These are phyloP conservation scores for Balanococcus diminutus DNA, from an alignment of 2,888 invertebrate species.

Conservation along the genomic window DNA sequence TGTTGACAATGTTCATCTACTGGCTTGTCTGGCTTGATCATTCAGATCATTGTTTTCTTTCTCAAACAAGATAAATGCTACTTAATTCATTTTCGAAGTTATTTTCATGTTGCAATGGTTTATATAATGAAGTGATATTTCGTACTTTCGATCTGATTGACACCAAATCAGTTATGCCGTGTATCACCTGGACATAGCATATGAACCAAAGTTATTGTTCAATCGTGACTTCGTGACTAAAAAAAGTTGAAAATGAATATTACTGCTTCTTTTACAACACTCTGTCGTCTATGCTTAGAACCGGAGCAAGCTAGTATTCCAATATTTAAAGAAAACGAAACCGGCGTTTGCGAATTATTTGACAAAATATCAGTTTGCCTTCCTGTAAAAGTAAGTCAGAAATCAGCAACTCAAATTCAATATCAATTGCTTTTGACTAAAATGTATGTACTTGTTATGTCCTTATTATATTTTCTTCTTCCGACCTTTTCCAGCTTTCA, in stretches of 20 bases:
- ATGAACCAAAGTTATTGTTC: background rate
- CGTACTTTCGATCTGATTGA: too few relatives aligned
- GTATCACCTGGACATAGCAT: background rate
- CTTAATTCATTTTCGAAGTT: too few relatives aligned
- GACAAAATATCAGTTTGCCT: slow-evolving; percentile 41
- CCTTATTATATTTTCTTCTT: background rate
- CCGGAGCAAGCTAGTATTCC: background rate
- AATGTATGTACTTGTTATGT: background rate
- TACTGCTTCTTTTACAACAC: background rate
- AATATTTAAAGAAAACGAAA: background rate
- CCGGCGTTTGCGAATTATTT: background rate
- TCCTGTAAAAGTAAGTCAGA: slow-evolving; percentile 19
- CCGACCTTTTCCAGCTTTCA: background rate
- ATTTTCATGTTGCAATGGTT: too few relatives aligned
- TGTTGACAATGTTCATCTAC: too few relatives aligned
- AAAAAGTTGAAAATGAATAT: background rate
- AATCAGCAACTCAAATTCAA: too few relatives aligned
- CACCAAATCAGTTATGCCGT: background rate
- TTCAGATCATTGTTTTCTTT: too few relatives aligned
- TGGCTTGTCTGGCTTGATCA: too few relatives aligned
- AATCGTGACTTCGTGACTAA: background rate
- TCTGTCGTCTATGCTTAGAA: slow-evolving; percentile 32
- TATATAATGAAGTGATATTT: too few relatives aligned
- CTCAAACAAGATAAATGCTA: too few relatives aligned
- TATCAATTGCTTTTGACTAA: background rate